phyloP scores from a whole-genome alignment of 2,888 invertebrate species.

The Adelphocoris suturalis region DNA sequence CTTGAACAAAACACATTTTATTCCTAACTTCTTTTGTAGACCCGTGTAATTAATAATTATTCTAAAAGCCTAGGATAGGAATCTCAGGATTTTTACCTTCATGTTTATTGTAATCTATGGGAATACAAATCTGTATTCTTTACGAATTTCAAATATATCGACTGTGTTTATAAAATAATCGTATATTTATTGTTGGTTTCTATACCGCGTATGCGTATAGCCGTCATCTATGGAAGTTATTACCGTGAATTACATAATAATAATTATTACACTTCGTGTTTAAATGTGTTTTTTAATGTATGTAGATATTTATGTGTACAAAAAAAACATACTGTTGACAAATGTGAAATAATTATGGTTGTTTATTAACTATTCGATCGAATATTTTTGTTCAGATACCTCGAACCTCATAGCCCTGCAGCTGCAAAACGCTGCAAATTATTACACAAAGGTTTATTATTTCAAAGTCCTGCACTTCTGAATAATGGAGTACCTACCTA shows the following conservation, averaged over 20 bases:
- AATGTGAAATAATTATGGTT: slow-evolving; percentile 6
- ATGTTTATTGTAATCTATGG: no score
- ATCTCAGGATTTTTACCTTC: no score
- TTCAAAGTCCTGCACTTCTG: no score
- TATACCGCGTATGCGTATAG: not conserved
- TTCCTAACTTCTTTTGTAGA: no score
- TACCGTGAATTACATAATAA: not conserved
- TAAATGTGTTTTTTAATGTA: slow-evolving; percentile 15
- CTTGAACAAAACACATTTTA: no score
- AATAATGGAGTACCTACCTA: no score
- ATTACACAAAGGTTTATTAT: no score
- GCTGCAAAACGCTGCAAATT: no score
- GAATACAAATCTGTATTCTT: not conserved
- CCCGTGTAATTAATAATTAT: no score
- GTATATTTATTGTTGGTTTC: not conserved
- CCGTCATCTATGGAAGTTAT: not conserved
- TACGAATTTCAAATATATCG: not conserved
- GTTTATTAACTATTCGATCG: slow-evolving; percentile 1
- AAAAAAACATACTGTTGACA: slow-evolving; percentile 12
- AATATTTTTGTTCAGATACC: not conserved
- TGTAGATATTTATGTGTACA: slow-evolving; percentile 12
- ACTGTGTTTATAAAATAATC: not conserved
- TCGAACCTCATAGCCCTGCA: no score
- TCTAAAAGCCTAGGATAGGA: no score
- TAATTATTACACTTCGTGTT: not conserved